These are phyloP conservation scores for human DNA, from an alignment of 2,113 vertebrate genomes.

Conservation along the genomic window DNA sequence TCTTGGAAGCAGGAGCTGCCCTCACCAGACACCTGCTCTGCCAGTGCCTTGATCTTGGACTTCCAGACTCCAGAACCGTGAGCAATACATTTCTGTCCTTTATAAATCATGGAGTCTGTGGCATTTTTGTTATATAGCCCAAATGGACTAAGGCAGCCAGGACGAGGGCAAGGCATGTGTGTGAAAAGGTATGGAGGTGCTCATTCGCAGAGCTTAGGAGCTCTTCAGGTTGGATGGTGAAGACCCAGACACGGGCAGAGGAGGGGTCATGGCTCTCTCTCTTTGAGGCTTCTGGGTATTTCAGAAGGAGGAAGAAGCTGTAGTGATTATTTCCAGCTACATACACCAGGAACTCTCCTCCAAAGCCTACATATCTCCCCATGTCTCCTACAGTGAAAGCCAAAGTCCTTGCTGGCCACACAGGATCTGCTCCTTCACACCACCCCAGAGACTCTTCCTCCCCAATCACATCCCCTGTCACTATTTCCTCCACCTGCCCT, in stretches of 20 bases:
- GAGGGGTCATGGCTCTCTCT: not conserved
- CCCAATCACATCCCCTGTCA: not conserved
- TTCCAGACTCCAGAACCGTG: not conserved
- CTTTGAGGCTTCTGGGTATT: not conserved
- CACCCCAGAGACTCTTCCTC: not conserved
- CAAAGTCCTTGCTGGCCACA: not conserved
- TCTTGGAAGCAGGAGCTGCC: not conserved
- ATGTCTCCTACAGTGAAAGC: not conserved
- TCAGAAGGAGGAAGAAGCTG: not conserved
- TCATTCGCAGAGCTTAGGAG: not conserved
- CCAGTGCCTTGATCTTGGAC: not conserved
- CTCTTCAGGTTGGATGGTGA: not conserved
- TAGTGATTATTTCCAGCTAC: not conserved
- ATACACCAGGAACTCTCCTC: not conserved
- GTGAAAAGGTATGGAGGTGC: not conserved
- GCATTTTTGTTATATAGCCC: not conserved
- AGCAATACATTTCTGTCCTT: not conserved
- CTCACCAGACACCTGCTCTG: not conserved
- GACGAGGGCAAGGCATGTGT: not conserved
- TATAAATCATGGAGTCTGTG: not conserved
- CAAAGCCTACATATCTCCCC: not conserved
- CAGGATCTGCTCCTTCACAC: accelerated
- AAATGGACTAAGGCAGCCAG: not conserved
- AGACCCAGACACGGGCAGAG: not conserved
- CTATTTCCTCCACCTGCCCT: not conserved